Evolutionary conservation across 2,797 vertebrate species (phyloP), one percentile per base, ranked within the genome.

Genomic region (Pseudopleuronectes americanus): DNA sequence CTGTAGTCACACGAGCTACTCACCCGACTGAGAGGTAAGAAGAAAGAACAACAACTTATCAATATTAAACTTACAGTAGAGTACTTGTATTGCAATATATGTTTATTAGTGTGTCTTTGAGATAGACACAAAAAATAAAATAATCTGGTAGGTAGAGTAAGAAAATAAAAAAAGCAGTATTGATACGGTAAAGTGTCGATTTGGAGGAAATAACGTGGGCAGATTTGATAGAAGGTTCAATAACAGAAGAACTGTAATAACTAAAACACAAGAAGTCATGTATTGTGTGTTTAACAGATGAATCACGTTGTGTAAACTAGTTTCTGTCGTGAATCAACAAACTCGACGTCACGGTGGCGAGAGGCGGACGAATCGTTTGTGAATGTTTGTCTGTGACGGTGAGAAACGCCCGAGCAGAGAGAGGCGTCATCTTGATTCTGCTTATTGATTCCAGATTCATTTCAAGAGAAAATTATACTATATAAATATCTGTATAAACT

Each of bases 171-270:
- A 19, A 22, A 71, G 64, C 23, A 53, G 69, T 28, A 6, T 57
- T 61, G 33, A 63, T 74, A 68, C 41, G 58, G 22, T 70, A 79
- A 76, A 57, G 76, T 77, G 54, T 74, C 38, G 21, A 58, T 76
- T 68, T 45, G 21, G 48, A 66, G 62, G 62, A 69, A 80, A 80
- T 73, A 65, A 73, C 0, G 12, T 28, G 64, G 59, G 55, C 47
- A 54, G 0, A 45, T 55, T 53, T 48, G 61, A 79, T 59, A 66
- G 69, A 74, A 92, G 92, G 92, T 93, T 43, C 3, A 43, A 23
- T 41, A 21, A 95, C 76, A 84, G 69, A 92, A 85, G 93, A 92
- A 89, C 89, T 92, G 93, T 87, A 93, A 94, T 69, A 77, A 51
- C 28, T 67, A 93, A 94, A 94, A 89, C 74, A 85, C 59, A 80